These are phyloP conservation scores for Drosophila setifemur DNA, from an alignment of 1,140 invertebrate genomes.

Conservation along the genomic window DNA sequence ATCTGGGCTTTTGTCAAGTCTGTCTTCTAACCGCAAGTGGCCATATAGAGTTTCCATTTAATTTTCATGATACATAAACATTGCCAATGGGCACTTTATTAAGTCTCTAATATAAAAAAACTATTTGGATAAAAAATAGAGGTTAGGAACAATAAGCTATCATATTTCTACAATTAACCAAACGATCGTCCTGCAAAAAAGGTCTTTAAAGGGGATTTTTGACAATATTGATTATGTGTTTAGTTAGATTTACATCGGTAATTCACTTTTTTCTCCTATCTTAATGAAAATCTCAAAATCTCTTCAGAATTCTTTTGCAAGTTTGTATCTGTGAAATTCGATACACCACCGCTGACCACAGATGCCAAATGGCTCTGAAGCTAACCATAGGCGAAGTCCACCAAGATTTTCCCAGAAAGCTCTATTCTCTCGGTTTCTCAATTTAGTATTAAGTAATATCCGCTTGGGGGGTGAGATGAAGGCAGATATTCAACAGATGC, in stretches of 20 bases:
- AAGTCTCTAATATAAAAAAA: background rate
- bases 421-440: constrained; percentile 18
- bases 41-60: constrained; percentile 60
- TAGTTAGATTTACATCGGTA: too few species aligned
- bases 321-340: constrained; percentile 42
- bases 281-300: background rate
- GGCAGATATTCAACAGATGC: constrained; percentile 67
- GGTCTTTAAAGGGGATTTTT: too few species aligned
- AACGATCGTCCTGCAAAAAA: too few species aligned
- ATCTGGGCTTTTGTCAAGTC: constrained; percentile 63
- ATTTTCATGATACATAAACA: constrained; percentile 33
- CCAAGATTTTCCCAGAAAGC: constrained; percentile 50
- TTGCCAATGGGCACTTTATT: constrained; percentile 4
- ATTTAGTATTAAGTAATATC: constrained; percentile 68
- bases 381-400: constrained; percentile 37
- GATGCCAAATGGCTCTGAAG: constrained; percentile 34
- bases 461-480: background rate
- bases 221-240: too few species aligned
- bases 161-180: too few species aligned
- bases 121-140: too few species aligned
- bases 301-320: background rate
- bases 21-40: constrained; percentile 55
- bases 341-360: constrained; percentile 40
- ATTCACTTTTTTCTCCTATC: too few species aligned
- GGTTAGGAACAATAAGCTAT: too few species aligned